Base-by-base conservation (phyloP, 2,113 vertebrate species). In the Calyptomena viridis region DNA sequence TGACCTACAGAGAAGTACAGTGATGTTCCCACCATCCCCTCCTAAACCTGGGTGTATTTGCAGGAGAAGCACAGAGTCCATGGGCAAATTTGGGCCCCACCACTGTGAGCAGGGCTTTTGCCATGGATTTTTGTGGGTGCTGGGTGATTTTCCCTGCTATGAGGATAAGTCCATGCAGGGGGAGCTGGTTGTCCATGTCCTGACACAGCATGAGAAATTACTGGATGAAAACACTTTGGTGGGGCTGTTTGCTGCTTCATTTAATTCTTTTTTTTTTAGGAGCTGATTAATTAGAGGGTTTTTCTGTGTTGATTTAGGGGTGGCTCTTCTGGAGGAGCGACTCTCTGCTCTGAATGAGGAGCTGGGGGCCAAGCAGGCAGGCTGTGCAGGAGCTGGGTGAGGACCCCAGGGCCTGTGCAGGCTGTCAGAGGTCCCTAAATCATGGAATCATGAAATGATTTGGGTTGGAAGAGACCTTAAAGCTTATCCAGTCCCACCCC, bases 371-470 rank as follows among this genome's bases (percentile, higher is more conserved):
- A 98, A 98, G 67, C 97, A 98, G 87, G 95, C 94, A 37, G n/a
- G 95, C 94, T n/a, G 83, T 98, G 52, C 96, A 97, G 90, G 97
- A 97, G 24, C 69, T 98, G 63, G 98, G 99, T 99, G 98, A 98
- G 97, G 8, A 52, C 8, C 3, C 23, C 52, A 46, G 47, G 47
- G 15, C 31, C 31, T 44, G 25, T 11, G 33, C 24, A 49, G 46
- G 52, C 50, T 44, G 16, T 20, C 12, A 14, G 18, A 23, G 49
- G 47, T 21, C 62, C 39, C 47, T 53, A 42, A 76, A 40, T 17
- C 53, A 75, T 31, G 68, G 46, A 68, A 55, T 23, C 16, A 19
- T 15, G 21, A 30, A 40, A 3, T 83, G 30, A 17, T 35, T 47
- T 68, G 40, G 24, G 33, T 40, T 6, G 6, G 24, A 27, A 68